Conservation (phyloP, 1,140 invertebrate genomes). For the Brachionus paranguensis region DNA sequence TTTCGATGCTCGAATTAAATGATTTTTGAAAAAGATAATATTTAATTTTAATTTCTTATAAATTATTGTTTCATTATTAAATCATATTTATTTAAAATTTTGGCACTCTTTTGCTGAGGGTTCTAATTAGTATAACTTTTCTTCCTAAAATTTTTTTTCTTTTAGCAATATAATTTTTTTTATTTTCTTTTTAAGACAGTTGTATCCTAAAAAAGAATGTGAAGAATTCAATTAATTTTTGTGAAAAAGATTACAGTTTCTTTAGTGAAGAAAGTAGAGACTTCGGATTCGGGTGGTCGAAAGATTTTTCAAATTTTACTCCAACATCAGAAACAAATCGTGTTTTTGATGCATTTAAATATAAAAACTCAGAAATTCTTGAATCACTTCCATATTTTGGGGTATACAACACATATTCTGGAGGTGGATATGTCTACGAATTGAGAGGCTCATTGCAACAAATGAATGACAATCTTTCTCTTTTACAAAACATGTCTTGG, state of each 20-base stretch:
- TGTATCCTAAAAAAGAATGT: not conserved
- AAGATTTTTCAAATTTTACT: not conserved
- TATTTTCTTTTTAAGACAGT: not conserved
- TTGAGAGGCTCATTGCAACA: slow-evolving; percentile 53
- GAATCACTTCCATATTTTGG: slow-evolving; percentile 57
- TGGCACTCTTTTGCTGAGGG: too few species aligned
- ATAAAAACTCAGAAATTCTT: slow-evolving; percentile 46
- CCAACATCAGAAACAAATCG: not conserved
- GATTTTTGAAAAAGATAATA: too few species aligned
- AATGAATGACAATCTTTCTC: slow-evolving; percentile 49
- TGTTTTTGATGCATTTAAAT: not conserved
- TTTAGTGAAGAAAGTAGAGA: slow-evolving; percentile 25
- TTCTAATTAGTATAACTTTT: too few species aligned
- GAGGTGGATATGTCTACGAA: slow-evolving; percentile 60
- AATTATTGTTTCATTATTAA: too few species aligned
- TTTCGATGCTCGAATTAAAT: too few species aligned
- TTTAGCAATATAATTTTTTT: not conserved
- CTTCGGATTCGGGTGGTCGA: not conserved
- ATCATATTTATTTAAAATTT: too few species aligned
- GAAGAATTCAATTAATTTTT: not conserved
- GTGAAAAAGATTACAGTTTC: slow-evolving; percentile 16
- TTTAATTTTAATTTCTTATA: too few species aligned
- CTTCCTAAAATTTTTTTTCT: not conserved
- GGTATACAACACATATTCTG: slow-evolving; percentile 56
- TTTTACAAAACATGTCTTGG: slow-evolving; percentile 55